Evolutionary conservation across 2,888 invertebrate genomes (phyloP), one percentile per base, ranked within the genome.

Genomic region (Oligia latruncula): DNA sequence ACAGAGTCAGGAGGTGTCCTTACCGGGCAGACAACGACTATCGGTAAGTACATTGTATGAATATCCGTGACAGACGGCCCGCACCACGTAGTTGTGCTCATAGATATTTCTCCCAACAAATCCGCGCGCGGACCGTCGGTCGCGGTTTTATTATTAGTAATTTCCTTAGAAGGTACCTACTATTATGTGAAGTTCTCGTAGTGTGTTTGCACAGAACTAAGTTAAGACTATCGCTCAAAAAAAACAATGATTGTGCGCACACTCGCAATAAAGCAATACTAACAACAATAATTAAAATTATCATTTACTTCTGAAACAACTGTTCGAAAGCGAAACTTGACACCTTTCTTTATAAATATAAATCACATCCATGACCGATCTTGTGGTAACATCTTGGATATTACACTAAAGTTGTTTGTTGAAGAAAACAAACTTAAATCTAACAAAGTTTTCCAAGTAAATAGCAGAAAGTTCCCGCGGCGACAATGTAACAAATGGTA

Each of bases 1-100:
- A 81, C 97, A 97, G 6, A 95, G 95, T 78, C 96, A 98, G 81
- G 93, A 97, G 86, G 87, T 95, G 79, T 85, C 94, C 77, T 87
- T 93, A 0, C 93, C 95, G 77, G 94, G 95, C 85, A 97, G 96
- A 90, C 97, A 98, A 89, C 98, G 98, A 94, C 96, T 98, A 88
- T 98, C 98, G 97, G 98, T 98, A 95, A 97, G 97, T 95, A 40
- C 1, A 40, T 17, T 46, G n/a, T 46, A 23, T 11, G 0, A 9
- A 29, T 43, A 58, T 46, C 8, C 1, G 17, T 8, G 17, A 40
- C 13, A 0, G 40, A 40, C 4, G 8, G n/a, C 23, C 35, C 15
- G 13, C 15, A 40, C 5, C 43, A 74, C 5, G 20, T 20, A 52
- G 9, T 62, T 9, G n/a, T 40, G n/a, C 4, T 20, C 9, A 15